These are phyloP conservation scores for Contarinia nasturtii DNA, from an alignment of 1,140 invertebrate genomes.

Conservation along the genomic window DNA sequence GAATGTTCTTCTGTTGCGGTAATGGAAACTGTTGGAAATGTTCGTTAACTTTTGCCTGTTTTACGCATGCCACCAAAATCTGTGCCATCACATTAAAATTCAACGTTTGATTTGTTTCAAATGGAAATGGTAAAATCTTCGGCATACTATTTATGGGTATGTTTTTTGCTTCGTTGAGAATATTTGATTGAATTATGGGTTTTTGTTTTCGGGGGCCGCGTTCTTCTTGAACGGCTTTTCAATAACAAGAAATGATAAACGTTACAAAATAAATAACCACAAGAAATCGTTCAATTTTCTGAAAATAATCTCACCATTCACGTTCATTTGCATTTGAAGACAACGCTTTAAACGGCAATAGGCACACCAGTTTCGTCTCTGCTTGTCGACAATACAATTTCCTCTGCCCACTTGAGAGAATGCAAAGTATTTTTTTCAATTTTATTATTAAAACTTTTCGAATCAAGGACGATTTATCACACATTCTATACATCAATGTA, in stretches of 20 bases:
- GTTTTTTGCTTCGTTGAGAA: background rate
- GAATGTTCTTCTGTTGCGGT: constrained; percentile 30
- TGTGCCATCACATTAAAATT: constrained; percentile 31
- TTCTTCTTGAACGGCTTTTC: constrained; percentile 57
- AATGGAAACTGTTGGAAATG: constrained; percentile 26
- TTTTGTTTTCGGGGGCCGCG: constrained; percentile 44
- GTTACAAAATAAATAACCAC: no score
- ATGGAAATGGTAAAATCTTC: background rate
- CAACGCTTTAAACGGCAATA: constrained; percentile 65
- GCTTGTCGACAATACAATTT: constrained; percentile 62
- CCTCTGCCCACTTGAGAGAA: constrained; percentile 40
- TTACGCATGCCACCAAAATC: constrained; percentile 32
- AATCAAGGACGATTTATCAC: no score
- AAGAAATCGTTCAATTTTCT: constrained; percentile 5
- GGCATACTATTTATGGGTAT: background rate
- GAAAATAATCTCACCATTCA: constrained; percentile 34
- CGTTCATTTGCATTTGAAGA: constrained; percentile 60
- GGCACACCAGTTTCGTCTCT: constrained; percentile 72
- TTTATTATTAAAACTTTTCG: background rate
- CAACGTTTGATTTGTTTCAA: constrained; percentile 12
- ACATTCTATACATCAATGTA: no score
- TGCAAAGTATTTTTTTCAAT: background rate
- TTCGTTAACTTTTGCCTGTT: constrained; percentile 30
- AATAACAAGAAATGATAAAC: no score
- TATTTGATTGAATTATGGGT: constrained; percentile 5